phyloP scores from a whole-genome alignment of 1,140 invertebrate species.

The Phocides pigmalion region DNA sequence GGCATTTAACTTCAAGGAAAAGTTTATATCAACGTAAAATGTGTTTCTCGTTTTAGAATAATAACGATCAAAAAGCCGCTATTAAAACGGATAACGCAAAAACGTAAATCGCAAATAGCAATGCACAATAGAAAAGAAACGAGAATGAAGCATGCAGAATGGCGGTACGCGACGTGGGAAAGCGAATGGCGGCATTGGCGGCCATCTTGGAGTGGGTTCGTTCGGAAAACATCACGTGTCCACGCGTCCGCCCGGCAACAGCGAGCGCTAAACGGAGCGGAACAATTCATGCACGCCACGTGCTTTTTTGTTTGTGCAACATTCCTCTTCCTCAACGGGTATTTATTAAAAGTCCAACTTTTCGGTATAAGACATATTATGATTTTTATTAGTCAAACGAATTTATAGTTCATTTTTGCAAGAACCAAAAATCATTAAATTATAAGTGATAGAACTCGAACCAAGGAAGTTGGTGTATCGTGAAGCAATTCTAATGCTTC shows the following conservation, averaged over 20 bases:
- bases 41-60: background rate
- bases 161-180: slow-evolving; percentile 78
- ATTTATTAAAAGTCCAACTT: slow-evolving; percentile 49
- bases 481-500: no score
- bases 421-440: no score
- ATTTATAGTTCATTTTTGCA: no score
- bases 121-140: slow-evolving; percentile 75
- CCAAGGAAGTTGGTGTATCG: no score
- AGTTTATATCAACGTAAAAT: slow-evolving; percentile 3
- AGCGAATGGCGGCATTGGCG: slow-evolving; percentile 77
- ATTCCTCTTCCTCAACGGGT: slow-evolving; percentile 59
- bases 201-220: slow-evolving; percentile 75
- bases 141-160: slow-evolving; percentile 73
- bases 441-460: no score
- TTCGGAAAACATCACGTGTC: slow-evolving; percentile 76
- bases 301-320: slow-evolving; percentile 76
- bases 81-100: slow-evolving; percentile 49
- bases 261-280: slow-evolving; percentile 73
- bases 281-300: slow-evolving; percentile 76
- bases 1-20: slow-evolving; percentile 16
- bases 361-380: slow-evolving; percentile 35
- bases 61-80: slow-evolving; percentile 38
- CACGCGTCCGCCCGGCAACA: slow-evolving; percentile 77
- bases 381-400: no score
- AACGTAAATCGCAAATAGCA: slow-evolving; percentile 64